These are phyloP conservation scores for Melitaea cinxia DNA, from an alignment of 1,140 invertebrate species.

Conservation along the genomic window DNA sequence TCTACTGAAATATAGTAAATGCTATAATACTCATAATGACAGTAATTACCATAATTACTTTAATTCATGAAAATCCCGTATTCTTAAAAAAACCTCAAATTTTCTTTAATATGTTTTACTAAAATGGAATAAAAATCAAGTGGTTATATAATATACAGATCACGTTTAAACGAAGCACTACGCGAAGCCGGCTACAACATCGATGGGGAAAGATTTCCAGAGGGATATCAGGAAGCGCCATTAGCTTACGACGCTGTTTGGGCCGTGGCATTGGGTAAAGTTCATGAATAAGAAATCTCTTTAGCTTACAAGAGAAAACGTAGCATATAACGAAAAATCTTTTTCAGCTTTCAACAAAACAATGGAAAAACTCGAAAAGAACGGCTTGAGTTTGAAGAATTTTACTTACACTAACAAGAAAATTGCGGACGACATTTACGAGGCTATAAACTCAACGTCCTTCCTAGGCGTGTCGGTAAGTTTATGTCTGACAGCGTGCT, in stretches of 20 bases:
- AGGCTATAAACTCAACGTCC: slow-evolving; percentile 98
- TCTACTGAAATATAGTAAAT: not conserved
- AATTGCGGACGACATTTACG: slow-evolving; percentile 97
- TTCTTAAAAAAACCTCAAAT: too few species aligned
- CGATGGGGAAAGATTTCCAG: slow-evolving; percentile 91
- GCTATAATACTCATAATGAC: not conserved
- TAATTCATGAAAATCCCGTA: too few species aligned
- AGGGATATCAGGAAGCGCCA: slow-evolving; percentile 98
- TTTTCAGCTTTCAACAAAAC: slow-evolving; percentile 96
- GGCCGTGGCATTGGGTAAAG: slow-evolving; percentile 94
- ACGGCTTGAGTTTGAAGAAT: slow-evolving; percentile 92
- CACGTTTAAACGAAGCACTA: slow-evolving; percentile 89
- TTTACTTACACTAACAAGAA: slow-evolving; percentile 98
- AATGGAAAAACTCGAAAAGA: slow-evolving; percentile 91
- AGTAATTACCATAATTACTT: too few species aligned
- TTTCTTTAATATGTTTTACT: too few species aligned
- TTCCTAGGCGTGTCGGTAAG: slow-evolving; percentile 98
- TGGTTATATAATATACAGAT: slow-evolving; percentile 78
- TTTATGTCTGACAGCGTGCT: not conserved
- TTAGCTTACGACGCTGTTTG: slow-evolving; percentile 99
- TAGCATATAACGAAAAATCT: not conserved
- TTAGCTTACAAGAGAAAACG: not conserved
- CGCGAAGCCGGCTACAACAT: slow-evolving; percentile 91
- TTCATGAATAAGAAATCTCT: slow-evolving; percentile 22
- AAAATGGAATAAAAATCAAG: not conserved